A percentile compares a stretch with the other conserved stretches of the same genome.
These are phyloP conservation scores for Mycalesis mineus DNA, from an alignment of 2,888 invertebrate species.

Conservation along the genomic window DNA sequence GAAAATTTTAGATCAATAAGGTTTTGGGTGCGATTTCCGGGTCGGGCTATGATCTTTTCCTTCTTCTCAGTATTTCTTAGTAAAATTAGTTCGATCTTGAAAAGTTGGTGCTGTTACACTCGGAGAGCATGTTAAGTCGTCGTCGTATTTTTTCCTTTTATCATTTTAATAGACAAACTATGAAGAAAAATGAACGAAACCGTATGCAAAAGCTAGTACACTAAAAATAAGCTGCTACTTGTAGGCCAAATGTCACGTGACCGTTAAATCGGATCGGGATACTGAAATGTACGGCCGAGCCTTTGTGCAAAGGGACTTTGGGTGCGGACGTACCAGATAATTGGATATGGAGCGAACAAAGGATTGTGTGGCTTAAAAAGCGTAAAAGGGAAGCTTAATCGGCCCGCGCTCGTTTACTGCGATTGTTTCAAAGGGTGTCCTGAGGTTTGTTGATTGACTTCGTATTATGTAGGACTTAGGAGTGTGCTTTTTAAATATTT, in stretches of 20 bases:
- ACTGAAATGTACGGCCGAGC: not conserved
- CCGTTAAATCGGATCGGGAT: not conserved
- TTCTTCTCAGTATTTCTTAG: too few species aligned
- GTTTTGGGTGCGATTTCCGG: too few species aligned
- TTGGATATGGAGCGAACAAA: slow-evolving; percentile 15
- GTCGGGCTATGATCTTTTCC: too few species aligned
- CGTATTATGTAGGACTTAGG: not conserved
- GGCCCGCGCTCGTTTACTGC: slow-evolving; percentile 7
- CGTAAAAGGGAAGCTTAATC: slow-evolving; percentile 17
- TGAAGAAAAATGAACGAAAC: too few species aligned
- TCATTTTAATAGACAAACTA: too few species aligned
- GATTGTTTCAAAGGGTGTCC: slow-evolving; percentile 16
- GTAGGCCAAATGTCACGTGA: not conserved
- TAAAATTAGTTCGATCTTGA: too few species aligned
- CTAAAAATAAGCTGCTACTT: not conserved
- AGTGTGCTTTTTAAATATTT: not conserved
- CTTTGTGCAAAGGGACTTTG: slow-evolving; percentile 7
- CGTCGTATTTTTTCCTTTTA: too few species aligned
- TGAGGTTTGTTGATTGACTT: slow-evolving; percentile 13
- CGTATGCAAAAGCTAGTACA: too few species aligned
- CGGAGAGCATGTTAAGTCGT: too few species aligned
- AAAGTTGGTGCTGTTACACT: too few species aligned
- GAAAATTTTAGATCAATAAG: too few species aligned
- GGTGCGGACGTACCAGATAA: slow-evolving; percentile 14
- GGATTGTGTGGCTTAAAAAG: slow-evolving; percentile 13